Conservation (phyloP, 2,888 invertebrate genomes). For the Antheraea yamamai region DNA sequence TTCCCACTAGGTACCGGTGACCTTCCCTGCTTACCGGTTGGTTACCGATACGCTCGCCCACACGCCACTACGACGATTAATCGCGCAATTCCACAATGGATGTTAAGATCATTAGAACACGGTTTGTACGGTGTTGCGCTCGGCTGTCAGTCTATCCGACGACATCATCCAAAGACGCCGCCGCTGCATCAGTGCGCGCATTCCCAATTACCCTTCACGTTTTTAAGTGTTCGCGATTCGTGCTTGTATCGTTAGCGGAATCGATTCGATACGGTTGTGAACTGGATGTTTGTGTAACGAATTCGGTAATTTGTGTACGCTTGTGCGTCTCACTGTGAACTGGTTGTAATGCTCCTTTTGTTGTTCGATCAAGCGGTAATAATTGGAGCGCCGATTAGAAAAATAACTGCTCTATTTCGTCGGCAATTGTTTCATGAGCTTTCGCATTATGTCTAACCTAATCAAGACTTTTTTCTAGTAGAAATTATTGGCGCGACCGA, state of each 20-base stretch:
- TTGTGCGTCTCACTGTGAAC: slow-evolving; percentile 41
- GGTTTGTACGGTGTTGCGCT: slow-evolving; percentile 37
- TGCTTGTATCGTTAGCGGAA: slow-evolving; percentile 40
- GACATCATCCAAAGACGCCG: slow-evolving; percentile 69
- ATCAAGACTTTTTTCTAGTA: background rate
- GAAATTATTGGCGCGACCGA: background rate
- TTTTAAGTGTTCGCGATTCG: slow-evolving; percentile 22
- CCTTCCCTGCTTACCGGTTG: slow-evolving; percentile 52
- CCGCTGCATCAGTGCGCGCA: slow-evolving; percentile 55
- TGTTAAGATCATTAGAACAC: slow-evolving; percentile 65
- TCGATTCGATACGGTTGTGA: slow-evolving; percentile 56
- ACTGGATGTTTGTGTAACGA: slow-evolving; percentile 54
- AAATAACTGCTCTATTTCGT: slow-evolving; percentile 42
- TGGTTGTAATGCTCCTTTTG: slow-evolving; percentile 48
- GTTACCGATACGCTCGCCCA: slow-evolving; percentile 48
- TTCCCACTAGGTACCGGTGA: slow-evolving; percentile 36
- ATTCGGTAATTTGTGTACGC: slow-evolving; percentile 61
- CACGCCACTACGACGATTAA: slow-evolving; percentile 60
- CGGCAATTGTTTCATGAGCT: background rate
- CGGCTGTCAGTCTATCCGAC: slow-evolving; percentile 69
- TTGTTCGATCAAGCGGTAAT: slow-evolving; percentile 50
- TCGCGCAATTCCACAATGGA: slow-evolving; percentile 64
- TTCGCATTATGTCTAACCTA: background rate
- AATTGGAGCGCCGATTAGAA: slow-evolving; percentile 50
- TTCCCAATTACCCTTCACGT: slow-evolving; percentile 41